These are phyloP conservation scores for Uropetala carovei DNA, from an alignment of 2,888 invertebrate species.

Conservation along the genomic window DNA sequence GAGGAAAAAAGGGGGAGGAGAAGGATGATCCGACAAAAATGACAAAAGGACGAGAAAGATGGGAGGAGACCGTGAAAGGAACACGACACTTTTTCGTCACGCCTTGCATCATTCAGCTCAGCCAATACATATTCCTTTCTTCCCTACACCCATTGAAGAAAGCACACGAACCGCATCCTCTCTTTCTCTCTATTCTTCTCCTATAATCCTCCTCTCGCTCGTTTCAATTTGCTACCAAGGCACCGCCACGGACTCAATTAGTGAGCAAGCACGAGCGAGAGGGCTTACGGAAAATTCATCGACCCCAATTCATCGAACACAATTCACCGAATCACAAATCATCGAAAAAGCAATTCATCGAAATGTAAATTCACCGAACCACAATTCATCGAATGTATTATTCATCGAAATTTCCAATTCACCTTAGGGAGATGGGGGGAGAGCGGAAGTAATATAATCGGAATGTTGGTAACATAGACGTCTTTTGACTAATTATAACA, in stretches of 20 bases:
- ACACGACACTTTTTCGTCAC: constrained; percentile 7
- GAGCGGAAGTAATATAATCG: too few relatives aligned
- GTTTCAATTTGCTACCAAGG: neutral
- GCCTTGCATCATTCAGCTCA: neutral
- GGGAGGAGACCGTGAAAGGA: neutral
- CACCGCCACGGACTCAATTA: neutral
- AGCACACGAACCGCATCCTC: neutral
- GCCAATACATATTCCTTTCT: neutral
- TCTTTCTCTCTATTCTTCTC: neutral
- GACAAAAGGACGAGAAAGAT: neutral
- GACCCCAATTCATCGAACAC: too few relatives aligned
- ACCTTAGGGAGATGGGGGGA: too few relatives aligned
- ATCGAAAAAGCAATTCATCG: too few relatives aligned
- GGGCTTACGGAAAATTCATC: too few relatives aligned
- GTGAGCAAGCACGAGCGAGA: neutral
- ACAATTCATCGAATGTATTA: too few relatives aligned
- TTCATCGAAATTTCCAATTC: too few relatives aligned
- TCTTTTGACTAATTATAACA: too few relatives aligned
- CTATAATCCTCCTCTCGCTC: neutral
- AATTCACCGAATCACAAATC: too few relatives aligned
- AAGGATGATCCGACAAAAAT: neutral
- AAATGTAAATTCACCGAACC: too few relatives aligned
- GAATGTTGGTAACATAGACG: too few relatives aligned
- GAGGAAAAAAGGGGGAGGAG: neutral
- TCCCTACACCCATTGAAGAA: neutral